phyloP scores from a whole-genome alignment of 1,140 invertebrate genomes.

The Pachyrhynchus sulphureomaculatus region DNA sequence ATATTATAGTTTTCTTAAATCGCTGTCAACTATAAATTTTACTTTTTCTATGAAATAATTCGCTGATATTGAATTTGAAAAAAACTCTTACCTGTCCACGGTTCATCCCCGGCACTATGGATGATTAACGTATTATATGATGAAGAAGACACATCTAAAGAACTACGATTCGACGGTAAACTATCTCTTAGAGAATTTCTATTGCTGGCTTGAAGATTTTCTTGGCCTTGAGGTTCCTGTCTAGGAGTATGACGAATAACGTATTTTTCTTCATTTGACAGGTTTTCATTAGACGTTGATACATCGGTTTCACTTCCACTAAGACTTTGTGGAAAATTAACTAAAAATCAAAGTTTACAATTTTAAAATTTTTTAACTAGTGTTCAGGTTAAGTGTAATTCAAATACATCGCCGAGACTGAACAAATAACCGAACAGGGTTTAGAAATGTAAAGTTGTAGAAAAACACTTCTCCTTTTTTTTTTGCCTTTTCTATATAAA shows the following conservation, averaged over 20 bases:
- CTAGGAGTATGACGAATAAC: slow-evolving; percentile 78
- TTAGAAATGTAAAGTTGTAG: no score
- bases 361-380: background rate
- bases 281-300: slow-evolving; percentile 86
- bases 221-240: slow-evolving; percentile 91
- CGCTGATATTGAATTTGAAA: no score
- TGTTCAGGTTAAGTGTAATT: background rate
- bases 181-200: slow-evolving; percentile 71
- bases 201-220: slow-evolving; percentile 70
- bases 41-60: no score
- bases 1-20: no score
- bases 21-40: no score
- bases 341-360: slow-evolving; percentile 12
- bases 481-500: no score
- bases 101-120: slow-evolving; percentile 69
- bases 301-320: slow-evolving; percentile 89
- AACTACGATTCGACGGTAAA: slow-evolving; percentile 71
- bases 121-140: slow-evolving; percentile 81
- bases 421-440: no score
- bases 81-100: slow-evolving; percentile 62
- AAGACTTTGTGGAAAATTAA: slow-evolving; percentile 66
- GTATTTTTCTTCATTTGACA: slow-evolving; percentile 82
- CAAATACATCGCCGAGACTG: background rate
- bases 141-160: slow-evolving; percentile 71
- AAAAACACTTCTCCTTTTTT: no score